These are phyloP conservation scores for Pangasius macronema DNA, from an alignment of 2,797 vertebrate genomes.

Conservation along the genomic window DNA sequence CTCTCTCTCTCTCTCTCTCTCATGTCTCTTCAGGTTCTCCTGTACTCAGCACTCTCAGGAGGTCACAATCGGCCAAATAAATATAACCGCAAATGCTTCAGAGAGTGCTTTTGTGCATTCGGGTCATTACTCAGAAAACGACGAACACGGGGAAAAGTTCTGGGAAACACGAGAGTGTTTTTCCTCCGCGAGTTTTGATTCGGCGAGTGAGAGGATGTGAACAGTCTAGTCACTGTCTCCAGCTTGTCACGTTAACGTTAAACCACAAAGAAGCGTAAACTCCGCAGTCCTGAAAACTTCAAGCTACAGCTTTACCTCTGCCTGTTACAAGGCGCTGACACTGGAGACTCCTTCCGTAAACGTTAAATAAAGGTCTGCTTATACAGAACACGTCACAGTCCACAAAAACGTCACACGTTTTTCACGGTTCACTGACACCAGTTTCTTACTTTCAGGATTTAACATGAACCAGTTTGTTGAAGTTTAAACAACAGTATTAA, in stretches of 20 bases:
- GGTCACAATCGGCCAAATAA: constrained; percentile 36
- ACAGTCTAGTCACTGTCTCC: background rate
- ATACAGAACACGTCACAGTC: background rate
- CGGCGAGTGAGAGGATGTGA: background rate
- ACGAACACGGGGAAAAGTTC: background rate
- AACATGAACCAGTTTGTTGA: too few species aligned
- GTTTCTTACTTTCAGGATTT: too few species aligned
- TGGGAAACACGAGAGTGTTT: background rate
- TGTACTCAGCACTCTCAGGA: constrained; percentile 16
- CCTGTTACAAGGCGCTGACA: background rate
- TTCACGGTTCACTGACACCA: too few species aligned
- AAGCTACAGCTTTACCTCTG: background rate
- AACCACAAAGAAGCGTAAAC: background rate
- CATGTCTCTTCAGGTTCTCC: background rate
- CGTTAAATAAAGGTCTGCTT: background rate
- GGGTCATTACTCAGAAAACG: background rate
- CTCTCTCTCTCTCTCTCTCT: background rate
- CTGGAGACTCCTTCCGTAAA: constrained; percentile 2
- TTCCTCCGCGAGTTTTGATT: background rate
- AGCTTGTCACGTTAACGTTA: background rate
- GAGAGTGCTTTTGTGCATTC: background rate
- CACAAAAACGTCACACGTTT: too few species aligned
- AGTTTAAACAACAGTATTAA: too few species aligned
- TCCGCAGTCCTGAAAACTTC: background rate
- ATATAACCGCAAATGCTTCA: constrained; percentile 11